Evolutionary conservation across 2,888 invertebrate species (phyloP).

Genomic region (Chymomyza procnemis): DNA sequence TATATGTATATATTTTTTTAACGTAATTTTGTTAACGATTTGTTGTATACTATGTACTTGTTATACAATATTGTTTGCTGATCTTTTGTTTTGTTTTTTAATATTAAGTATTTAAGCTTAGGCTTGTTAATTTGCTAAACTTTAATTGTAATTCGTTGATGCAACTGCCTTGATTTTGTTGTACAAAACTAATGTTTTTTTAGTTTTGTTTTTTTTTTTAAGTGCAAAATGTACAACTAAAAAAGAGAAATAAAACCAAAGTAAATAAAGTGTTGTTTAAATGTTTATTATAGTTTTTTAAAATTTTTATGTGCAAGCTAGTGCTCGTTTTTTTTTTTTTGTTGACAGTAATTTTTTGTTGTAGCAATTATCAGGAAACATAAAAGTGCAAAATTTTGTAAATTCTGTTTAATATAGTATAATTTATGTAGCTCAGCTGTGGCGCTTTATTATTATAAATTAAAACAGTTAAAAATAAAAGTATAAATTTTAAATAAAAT

Average conservation of each 20-base stretch:
- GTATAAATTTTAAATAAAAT: not conserved
- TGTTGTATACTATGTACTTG: not conserved
- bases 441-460: too few species aligned
- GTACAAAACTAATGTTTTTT: not conserved
- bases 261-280: not conserved
- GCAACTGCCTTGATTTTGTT: constrained; percentile 11
- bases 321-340: not conserved
- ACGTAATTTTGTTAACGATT: not conserved
- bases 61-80: constrained; percentile 18
- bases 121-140: not conserved
- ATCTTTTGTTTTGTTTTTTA: constrained; percentile 18
- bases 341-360: not conserved
- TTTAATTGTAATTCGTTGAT: constrained; percentile 30
- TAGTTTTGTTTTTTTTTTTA: not conserved
- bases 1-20: not conserved
- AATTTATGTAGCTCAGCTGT: too few species aligned
- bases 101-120: constrained; percentile 10
- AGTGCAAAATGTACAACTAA: not conserved
- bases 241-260: not conserved
- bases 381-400: not conserved
- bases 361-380: not conserved
- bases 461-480: not conserved
- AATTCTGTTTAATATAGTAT: not conserved
- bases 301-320: not conserved
- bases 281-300: not conserved